Conservation (phyloP, 2,888 invertebrate genomes). For the Ligdia adustata region DNA sequence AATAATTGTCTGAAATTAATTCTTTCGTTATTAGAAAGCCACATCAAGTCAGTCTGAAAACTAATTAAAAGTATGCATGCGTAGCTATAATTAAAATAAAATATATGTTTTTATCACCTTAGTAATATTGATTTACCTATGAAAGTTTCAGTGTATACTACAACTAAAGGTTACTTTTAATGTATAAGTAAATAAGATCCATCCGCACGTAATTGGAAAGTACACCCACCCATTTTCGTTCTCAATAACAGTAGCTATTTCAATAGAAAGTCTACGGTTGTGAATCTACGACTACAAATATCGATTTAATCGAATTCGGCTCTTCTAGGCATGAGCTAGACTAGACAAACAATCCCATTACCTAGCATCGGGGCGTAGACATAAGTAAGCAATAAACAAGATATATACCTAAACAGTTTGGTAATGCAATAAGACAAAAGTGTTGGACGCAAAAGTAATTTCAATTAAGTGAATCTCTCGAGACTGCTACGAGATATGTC, state of each 20-base stretch:
- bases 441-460: constrained; percentile 33
- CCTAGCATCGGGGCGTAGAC: constrained; percentile 14
- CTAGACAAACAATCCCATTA: constrained; percentile 37
- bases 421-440: constrained; percentile 35
- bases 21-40: no score
- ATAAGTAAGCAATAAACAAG: constrained; percentile 31
- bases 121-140: no score
- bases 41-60: no score
- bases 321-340: constrained; percentile 23
- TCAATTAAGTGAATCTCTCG: constrained; percentile 39
- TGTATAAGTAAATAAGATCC: no score
- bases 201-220: no score
- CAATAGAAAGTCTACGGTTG: constrained; percentile 14
- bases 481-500: constrained; percentile 35
- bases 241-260: constrained; percentile 15
- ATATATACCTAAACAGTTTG: constrained; percentile 18
- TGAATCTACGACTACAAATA: constrained; percentile 15
- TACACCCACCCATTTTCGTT: constrained; percentile 5
- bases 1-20: no score
- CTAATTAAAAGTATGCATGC: no score
- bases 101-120: no score
- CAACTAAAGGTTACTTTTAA: no score
- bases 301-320: constrained; percentile 24
- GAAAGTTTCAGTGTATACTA: no score
- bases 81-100: no score